Percentiles rank a stretch among this genome's conserved stretches.
phyloP scores from a whole-genome alignment of 2,113 vertebrate species.

The Amblyornis subalaris region DNA sequence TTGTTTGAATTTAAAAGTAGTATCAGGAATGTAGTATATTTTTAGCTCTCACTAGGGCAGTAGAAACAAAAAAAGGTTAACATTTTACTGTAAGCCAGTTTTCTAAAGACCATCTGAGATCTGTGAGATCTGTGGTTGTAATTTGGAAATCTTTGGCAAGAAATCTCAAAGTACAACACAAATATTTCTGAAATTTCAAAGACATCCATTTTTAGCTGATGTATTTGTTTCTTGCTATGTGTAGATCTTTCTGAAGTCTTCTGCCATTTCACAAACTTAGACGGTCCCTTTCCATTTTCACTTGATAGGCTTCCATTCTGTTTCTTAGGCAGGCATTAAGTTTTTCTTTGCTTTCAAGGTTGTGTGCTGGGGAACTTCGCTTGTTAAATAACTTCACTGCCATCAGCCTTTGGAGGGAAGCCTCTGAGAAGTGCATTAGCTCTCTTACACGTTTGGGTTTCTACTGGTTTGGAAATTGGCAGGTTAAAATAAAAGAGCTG shows the following conservation, averaged over 20 bases:
- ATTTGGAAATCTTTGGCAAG: not conserved
- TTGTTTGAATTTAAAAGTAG: not conserved
- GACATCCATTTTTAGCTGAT: not conserved
- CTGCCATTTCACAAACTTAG: not conserved
- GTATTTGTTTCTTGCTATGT: not conserved
- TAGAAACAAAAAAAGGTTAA: not conserved
- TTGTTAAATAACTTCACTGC: not conserved
- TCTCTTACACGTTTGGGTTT: not conserved
- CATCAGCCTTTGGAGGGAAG: not conserved
- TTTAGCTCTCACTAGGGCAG: not conserved
- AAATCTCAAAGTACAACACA: not conserved
- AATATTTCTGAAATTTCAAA: not conserved
- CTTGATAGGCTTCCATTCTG: not conserved
- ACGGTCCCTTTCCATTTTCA: not conserved
- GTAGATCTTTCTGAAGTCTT: not conserved
- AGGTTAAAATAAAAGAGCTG: not conserved
- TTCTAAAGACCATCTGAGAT: not conserved
- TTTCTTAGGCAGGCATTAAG: not conserved
- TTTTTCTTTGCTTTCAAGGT: not conserved
- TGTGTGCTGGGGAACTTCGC: not conserved
- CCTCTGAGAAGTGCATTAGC: not conserved
- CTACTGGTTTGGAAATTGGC: not conserved
- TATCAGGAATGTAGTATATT: not conserved
- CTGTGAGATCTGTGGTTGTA: not conserved
- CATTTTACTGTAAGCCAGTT: not conserved